Base-by-base conservation (phyloP, 1,140 invertebrate genomes). In the Mya arenaria region DNA sequence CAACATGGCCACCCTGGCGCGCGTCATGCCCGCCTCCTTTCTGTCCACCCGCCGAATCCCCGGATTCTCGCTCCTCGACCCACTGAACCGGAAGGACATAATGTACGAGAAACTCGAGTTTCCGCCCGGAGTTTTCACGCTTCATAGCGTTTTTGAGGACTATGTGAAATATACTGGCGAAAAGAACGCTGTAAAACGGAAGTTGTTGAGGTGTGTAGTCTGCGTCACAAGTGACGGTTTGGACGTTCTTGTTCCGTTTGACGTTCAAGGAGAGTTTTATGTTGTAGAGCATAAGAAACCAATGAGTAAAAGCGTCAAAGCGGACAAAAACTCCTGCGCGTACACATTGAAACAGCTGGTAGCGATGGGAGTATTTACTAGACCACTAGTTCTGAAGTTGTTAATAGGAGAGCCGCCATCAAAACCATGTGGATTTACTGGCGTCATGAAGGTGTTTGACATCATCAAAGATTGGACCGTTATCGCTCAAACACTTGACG, bases 401-500 rank as follows among this genome's bases (percentile, higher is more conserved):
- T 28, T 89, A 6, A 68, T 85, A 52, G 90, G 90, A 0, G 83
- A 84, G 37, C 85, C 85, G 13, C 89, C 89, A 1, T 32, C 68
- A 23, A 87, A 88, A 52, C 86, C 87, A 13, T 90, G 88, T 75
- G 82, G 86, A 10, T 90, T 90, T 77, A 89, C 88, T 8, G 85
- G 84, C 25, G 73, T 87, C 13, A 55, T 90, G 17, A 87, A 88
- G 60, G 84, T 89, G 4, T 80, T 84, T 77, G 86, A 89, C 52
- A 84, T 90, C 17, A 84, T 85, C 5, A 84, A 87, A 77, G 89
- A 90, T 25, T 84, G 89, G 60, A 90, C 88, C 28, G 79, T 90
- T 25, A 77, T 90, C 44, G 87, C 84, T 10, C 87, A 83, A 69
- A 87, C 89, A 0, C 78, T 88, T 8, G 69, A 83, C 28, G 77